phyloP scores from a whole-genome alignment of 2,888 invertebrate genomes.

The Spodoptera exigua region DNA sequence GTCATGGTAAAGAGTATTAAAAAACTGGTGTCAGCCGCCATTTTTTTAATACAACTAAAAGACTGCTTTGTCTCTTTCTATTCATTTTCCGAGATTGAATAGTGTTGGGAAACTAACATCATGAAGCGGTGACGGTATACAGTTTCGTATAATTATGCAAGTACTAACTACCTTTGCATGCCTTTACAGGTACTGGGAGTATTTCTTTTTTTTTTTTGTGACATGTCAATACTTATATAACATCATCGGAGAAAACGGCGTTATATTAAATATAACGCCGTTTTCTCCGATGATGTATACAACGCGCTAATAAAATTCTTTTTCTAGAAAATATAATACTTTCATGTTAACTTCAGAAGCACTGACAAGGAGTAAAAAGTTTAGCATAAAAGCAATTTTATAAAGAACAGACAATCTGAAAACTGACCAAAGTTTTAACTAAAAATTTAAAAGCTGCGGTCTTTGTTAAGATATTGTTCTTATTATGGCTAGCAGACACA shows the following conservation, averaged over 20 bases:
- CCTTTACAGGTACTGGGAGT: no score
- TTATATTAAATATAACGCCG: no score
- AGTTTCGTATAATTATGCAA: no score
- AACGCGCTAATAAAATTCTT: background rate
- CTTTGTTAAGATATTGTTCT: slow-evolving; percentile 3
- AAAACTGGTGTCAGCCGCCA: background rate
- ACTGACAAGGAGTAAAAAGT: slow-evolving; percentile 1
- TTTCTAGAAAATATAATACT: background rate
- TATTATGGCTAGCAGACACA: slow-evolving; percentile 13
- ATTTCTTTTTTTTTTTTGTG: no score
- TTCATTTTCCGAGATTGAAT: slow-evolving; percentile 24
- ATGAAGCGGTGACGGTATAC: background rate
- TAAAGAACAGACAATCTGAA: background rate
- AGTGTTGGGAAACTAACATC: slow-evolving; percentile 6
- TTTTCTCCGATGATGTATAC: no score
- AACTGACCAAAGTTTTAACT: background rate
- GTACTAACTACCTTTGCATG: no score
- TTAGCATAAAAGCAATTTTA: slow-evolving; percentile 1
- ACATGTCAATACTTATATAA: no score
- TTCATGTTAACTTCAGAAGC: slow-evolving; percentile 3
- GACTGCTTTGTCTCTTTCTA: slow-evolving; percentile 8
- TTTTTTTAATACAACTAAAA: slow-evolving; percentile 26
- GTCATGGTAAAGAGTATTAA: slow-evolving; percentile 1
- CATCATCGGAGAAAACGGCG: no score
- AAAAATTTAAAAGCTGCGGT: background rate